A percentile compares a stretch with the other conserved stretches of the same genome.
Conservation (phyloP, 92 coral and sea anemone species). For the Porites evermanni region DNA sequence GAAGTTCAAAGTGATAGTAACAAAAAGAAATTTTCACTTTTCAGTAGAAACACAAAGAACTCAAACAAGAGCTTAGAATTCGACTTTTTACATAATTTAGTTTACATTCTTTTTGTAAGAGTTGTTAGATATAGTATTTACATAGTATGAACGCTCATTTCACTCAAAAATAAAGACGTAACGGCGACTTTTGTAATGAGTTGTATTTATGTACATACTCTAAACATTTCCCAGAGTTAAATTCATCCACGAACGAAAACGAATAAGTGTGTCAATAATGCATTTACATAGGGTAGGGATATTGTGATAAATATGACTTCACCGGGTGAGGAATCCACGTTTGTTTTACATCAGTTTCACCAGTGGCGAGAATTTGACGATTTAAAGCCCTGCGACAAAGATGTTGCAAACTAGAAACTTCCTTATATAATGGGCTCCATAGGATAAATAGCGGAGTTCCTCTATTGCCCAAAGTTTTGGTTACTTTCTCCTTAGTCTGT, state of each 20-base stretch:
- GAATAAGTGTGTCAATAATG: not conserved
- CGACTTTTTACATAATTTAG: not conserved
- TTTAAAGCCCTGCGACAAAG: slow-evolving; percentile 57
- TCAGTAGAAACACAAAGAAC: not conserved
- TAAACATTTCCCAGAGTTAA: not conserved
- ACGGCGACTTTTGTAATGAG: not conserved
- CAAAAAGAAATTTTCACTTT: too few relatives aligned
- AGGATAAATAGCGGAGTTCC: slow-evolving; percentile 20
- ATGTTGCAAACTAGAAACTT: slow-evolving; percentile 60
- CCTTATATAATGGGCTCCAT: slow-evolving; percentile 51
- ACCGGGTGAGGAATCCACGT: slow-evolving; percentile 34
- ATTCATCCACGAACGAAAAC: not conserved
- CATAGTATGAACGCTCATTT: not conserved
- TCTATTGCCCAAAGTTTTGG: not conserved
- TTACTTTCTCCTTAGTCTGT: slow-evolving; percentile 13
- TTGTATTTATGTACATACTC: not conserved
- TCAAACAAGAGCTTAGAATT: not conserved
- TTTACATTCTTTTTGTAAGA: not conserved
- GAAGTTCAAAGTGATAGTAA: too few relatives aligned
- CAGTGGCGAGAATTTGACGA: slow-evolving; percentile 16
- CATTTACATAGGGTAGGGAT: slow-evolving; percentile 59
- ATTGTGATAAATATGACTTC: slow-evolving; percentile 46
- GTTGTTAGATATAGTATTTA: not conserved
- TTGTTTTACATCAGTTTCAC: not conserved
- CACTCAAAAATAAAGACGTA: not conserved